phyloP scores from a whole-genome alignment of 2,888 invertebrate genomes.

The Drosophila nigritarsus region DNA sequence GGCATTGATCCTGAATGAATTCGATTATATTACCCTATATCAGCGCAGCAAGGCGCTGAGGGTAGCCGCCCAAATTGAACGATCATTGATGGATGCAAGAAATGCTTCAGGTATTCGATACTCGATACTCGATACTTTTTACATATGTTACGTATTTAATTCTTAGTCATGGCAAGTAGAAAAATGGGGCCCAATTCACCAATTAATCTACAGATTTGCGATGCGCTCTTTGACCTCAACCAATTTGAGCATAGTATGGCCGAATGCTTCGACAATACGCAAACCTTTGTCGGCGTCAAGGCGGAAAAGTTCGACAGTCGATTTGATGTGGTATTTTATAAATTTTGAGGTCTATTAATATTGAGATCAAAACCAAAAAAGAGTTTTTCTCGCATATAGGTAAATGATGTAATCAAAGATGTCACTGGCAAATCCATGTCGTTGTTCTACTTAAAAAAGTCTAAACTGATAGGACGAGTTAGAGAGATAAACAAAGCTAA shows the following conservation, averaged over 20 bases:
- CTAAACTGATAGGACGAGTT: constrained; percentile 67
- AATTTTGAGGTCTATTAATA: no score
- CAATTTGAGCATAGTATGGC: constrained; percentile 74
- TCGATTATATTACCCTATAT: constrained; percentile 75
- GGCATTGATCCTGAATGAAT: constrained; percentile 70
- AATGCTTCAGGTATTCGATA: constrained; percentile 72
- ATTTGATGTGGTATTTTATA: constrained; percentile 69
- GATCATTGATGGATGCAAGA: constrained; percentile 73
- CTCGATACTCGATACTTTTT: not conserved
- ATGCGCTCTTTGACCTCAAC: constrained; percentile 82
- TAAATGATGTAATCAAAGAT: constrained; percentile 80
- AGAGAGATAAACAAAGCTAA: constrained; percentile 59
- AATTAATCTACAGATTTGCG: constrained; percentile 82
- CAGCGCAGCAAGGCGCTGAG: constrained; percentile 72
- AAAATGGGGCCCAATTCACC: constrained; percentile 44
- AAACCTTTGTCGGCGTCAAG: constrained; percentile 3
- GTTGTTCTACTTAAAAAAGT: constrained; percentile 75
- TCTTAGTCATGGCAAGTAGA: constrained; percentile 10
- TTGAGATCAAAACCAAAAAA: no score
- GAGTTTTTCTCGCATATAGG: constrained; percentile 43
- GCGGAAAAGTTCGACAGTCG: not conserved
- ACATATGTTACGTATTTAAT: not conserved
- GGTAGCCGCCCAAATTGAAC: constrained; percentile 66
- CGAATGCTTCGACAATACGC: constrained; percentile 39
- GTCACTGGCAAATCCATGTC: constrained; percentile 76